Evolutionary conservation across 35 echinoderm and acorn worm genomes (phyloP).

Genomic region (Nesometra sesokonis): DNA sequence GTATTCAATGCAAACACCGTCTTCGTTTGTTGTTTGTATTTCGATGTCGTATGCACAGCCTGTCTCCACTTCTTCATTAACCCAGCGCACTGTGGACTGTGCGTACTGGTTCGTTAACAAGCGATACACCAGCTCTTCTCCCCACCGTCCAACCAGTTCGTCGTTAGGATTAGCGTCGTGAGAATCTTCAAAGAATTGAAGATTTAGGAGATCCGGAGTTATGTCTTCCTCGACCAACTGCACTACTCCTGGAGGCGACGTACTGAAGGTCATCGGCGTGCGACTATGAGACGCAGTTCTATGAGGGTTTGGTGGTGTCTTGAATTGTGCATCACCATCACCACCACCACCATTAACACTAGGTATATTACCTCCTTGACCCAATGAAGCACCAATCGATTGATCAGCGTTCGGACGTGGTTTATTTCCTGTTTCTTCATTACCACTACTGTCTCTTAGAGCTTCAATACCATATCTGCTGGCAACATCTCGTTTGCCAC

Average conservation of each 20-base stretch:
- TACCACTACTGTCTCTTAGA: too few relatives aligned
- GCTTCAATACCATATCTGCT: too few relatives aligned
- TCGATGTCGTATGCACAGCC: not conserved
- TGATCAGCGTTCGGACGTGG: too few relatives aligned
- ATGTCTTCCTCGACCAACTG: not conserved
- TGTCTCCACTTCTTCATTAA: not conserved
- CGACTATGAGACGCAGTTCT: not conserved
- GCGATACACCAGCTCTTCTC: not conserved
- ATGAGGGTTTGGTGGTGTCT: not conserved
- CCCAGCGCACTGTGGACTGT: not conserved
- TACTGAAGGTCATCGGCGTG: not conserved
- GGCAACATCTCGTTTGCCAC: too few relatives aligned
- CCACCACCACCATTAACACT: too few relatives aligned
- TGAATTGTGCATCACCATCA: not conserved
- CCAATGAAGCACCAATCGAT: too few relatives aligned
- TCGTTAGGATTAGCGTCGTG: not conserved
- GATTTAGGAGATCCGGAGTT: not conserved
- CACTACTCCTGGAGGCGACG: not conserved
- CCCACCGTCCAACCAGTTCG: not conserved
- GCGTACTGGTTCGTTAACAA: not conserved
- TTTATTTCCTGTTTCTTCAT: too few relatives aligned
- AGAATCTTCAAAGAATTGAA: not conserved
- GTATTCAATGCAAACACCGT: not conserved
- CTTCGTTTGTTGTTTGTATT: not conserved
- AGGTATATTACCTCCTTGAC: too few relatives aligned